phyloP scores from a whole-genome alignment of 2,797 vertebrate species.

The Melanotaenia maccullochi region DNA sequence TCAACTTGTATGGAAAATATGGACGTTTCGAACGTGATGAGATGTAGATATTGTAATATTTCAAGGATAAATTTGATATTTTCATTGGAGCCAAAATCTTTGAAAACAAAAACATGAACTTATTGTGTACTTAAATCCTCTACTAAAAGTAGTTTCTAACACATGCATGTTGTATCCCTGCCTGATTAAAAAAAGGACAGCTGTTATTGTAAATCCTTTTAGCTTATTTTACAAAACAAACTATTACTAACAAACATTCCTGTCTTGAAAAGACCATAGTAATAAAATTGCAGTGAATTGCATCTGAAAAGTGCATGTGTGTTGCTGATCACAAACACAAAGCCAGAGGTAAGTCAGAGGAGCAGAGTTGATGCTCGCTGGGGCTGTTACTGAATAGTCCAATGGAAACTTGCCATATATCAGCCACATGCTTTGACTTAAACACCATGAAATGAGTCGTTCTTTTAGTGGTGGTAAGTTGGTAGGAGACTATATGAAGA shows the following conservation, averaged over 20 bases:
- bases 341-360: neutral
- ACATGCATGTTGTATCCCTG: neutral
- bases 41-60: conserved; percentile 2
- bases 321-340: neutral
- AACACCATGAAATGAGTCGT: neutral
- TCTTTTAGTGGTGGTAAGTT: neutral
- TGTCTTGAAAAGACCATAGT: neutral
- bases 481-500: neutral
- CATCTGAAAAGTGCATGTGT: neutral
- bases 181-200: neutral
- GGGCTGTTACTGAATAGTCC: neutral
- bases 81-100: neutral
- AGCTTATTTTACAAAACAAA: neutral
- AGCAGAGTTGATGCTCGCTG: neutral
- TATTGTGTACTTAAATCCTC: neutral
- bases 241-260: neutral
- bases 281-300: neutral
- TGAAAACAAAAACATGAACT: neutral
- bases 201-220: rapidly evolving
- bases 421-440: neutral
- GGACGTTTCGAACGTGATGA: neutral
- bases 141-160: neutral
- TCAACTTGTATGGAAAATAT: neutral
- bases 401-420: neutral
- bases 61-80: neutral